Conservation (phyloP, 2,797 vertebrate genomes). For the Smutsia temminckii region DNA sequence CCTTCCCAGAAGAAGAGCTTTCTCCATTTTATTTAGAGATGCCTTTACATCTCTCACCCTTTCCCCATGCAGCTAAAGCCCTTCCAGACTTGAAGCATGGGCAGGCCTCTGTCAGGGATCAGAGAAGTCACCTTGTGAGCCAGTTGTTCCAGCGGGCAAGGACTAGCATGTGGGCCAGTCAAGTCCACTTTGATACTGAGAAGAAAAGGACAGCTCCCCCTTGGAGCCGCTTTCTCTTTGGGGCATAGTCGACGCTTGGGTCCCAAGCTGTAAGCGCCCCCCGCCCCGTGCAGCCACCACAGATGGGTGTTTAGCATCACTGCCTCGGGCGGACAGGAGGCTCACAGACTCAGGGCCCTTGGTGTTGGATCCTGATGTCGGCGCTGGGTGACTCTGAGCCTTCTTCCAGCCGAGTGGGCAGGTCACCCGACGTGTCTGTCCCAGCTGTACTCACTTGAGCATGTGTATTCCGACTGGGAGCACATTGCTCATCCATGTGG, state of each 20-base stretch:
- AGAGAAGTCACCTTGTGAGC: background rate
- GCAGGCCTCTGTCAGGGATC: background rate
- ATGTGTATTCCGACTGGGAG: no score
- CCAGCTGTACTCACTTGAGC: background rate
- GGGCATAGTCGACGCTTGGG: background rate
- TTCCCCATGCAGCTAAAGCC: background rate
- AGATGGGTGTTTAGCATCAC: background rate
- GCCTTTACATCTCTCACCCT: background rate
- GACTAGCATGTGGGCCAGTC: background rate
- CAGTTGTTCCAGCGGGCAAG: background rate
- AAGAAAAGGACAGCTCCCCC: background rate
- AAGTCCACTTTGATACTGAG: background rate
- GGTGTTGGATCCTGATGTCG: background rate
- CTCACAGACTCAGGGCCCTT: background rate
- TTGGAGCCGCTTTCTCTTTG: background rate
- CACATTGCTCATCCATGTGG: background rate
- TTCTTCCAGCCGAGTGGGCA: background rate
- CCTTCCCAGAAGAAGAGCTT: background rate
- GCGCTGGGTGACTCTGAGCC: rapidly evolving
- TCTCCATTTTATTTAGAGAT: background rate
- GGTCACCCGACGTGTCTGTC: rapidly evolving
- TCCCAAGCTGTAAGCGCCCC: background rate
- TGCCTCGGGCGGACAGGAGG: background rate
- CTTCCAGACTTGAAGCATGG: background rate
- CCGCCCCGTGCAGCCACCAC: background rate